These are phyloP conservation scores for Amphipyra berbera DNA, from an alignment of 2,888 invertebrate species.

Conservation along the genomic window DNA sequence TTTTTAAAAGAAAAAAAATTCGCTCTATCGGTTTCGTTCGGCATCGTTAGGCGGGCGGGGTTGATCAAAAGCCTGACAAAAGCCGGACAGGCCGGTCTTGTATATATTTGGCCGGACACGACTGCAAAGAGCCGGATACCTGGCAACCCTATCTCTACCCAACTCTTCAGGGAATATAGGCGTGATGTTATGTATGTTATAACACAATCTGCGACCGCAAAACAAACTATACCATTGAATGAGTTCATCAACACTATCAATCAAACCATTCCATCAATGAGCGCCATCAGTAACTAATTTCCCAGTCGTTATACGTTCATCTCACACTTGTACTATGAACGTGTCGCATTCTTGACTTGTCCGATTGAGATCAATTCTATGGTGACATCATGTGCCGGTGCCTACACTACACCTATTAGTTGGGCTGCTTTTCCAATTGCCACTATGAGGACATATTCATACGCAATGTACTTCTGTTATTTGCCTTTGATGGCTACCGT, in stretches of 20 bases:
- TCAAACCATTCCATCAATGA: conserved; percentile 29
- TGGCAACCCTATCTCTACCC: no score
- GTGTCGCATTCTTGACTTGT: conserved; percentile 65
- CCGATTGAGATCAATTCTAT: conserved; percentile 72
- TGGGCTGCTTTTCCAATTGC: conserved; percentile 61
- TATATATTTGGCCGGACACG: no score
- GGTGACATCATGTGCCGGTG: conserved; percentile 71
- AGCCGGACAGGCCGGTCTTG: no score
- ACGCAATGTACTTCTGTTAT: conserved; percentile 35
- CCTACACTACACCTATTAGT: conserved; percentile 70
- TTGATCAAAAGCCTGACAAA: no score
- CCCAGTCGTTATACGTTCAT: conserved; percentile 21
- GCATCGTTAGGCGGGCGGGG: no score
- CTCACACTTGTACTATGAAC: conserved; percentile 49
- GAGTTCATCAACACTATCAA: conserved; percentile 28
- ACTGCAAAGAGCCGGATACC: no score
- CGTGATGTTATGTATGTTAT: no score
- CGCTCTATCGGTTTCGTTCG: no score
- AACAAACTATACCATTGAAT: background rate
- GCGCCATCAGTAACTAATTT: conserved; percentile 39
- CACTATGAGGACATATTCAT: conserved; percentile 64
- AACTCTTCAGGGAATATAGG: no score
- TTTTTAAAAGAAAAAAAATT: no score
- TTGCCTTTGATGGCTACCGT: conserved; percentile 42
- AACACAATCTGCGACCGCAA: conserved; percentile 1